phyloP scores from a whole-genome alignment of 2,113 vertebrate species.

The Mystacornis crossleyi region DNA sequence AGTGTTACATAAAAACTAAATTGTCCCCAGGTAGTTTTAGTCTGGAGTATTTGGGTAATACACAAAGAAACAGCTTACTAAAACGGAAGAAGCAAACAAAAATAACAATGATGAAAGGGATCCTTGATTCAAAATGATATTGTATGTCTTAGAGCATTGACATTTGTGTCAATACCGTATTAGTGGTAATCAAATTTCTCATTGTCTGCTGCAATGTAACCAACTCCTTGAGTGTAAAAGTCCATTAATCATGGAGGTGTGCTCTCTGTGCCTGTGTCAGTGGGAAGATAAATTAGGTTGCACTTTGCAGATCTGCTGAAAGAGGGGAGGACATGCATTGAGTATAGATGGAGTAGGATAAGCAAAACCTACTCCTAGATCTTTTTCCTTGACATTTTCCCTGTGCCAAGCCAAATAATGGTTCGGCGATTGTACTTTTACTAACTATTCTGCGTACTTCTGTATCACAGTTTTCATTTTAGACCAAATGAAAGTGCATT shows the following conservation, averaged over 20 bases:
- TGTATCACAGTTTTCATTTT: background rate
- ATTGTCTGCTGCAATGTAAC: conserved; percentile 36
- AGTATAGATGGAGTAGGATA: background rate
- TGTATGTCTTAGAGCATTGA: background rate
- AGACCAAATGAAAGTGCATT: background rate
- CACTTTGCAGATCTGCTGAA: background rate
- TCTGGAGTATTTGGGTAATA: background rate
- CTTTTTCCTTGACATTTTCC: background rate
- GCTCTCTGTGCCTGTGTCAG: background rate
- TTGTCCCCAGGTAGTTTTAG: background rate
- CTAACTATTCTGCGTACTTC: background rate
- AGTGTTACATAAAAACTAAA: background rate
- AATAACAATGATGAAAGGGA: background rate
- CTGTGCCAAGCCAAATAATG: background rate
- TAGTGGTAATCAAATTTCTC: conserved; percentile 22
- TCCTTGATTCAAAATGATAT: background rate
- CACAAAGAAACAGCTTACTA: background rate
- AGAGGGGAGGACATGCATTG: background rate
- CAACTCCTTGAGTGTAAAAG: background rate
- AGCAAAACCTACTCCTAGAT: background rate
- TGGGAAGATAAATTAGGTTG: conserved; percentile 38
- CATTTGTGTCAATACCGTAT: conserved; percentile 7
- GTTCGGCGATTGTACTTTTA: background rate
- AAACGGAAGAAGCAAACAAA: background rate
- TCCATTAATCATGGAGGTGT: conserved; percentile 39